Base-by-base conservation (phyloP, 2,888 invertebrate species). In the Lasioglossum pauxillum region DNA sequence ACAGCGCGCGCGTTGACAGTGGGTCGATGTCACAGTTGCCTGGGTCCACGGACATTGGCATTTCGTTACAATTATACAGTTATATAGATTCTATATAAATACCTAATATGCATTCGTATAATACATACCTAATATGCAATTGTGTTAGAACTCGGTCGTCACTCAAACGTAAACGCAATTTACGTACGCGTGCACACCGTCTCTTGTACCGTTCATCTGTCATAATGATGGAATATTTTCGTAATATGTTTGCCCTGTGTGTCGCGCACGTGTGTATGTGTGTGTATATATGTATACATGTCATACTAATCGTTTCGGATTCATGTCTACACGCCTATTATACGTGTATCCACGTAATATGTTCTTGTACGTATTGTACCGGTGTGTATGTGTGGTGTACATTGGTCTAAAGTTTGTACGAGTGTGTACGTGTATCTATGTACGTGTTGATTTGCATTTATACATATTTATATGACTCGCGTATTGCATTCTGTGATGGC, bases 71-170 rank as follows among this genome's bases (percentile, higher is more conserved):
- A 94, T 95, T 94, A 95, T 95, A 94, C 93, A 95, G 93, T 93
- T 95, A 94, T 93, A 95, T 94, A 95, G 94, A 95, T 95, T 94
- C 95, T 95, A 95, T 95, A 95, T 95, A 95, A 95, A 95, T 95
- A 95, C 93, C 94, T 95, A 95, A 93, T 95, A 95, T 95, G 94
- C 93, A 94, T 93, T 95, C 93, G 92, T 94, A 93, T 94, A 94
- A 94, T 95, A 95, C 94, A 95, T 95, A 95, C 93, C 94, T 95
- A 95, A 93, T 94, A 95, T 95, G 95, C 93, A 93, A 94, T 94
- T 94, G 93, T 93, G 91, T 94, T 92, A 92, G 90, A 94, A 93
- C 92, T 94, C 92, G 92, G 90, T 92, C 93, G 92, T 93, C 93
- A 94, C 91, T 92, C 91, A 89, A 93, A 94, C 93, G 92, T 92